Evolutionary conservation across 2,113 vertebrate species (phyloP).

Genomic region (Coturnix japonica): DNA sequence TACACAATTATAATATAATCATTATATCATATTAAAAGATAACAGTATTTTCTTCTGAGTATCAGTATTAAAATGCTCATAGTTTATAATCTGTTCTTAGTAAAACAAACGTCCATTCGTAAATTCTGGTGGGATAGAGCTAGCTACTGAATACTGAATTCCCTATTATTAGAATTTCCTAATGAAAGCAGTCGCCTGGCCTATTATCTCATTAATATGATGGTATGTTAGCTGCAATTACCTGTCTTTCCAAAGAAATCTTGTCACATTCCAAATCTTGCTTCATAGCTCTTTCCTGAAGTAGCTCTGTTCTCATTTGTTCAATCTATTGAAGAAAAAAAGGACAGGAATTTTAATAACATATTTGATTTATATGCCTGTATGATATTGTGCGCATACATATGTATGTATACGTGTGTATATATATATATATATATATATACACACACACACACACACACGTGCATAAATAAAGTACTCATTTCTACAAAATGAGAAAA

Average conservation of each 20-base stretch:
- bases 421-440: not conserved
- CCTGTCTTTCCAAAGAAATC: constrained; percentile 96
- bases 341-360: not conserved
- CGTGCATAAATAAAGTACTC: not conserved
- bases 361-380: not conserved
- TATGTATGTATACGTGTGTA: not conserved
- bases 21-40: not conserved
- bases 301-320: constrained; percentile 92
- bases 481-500: not conserved
- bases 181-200: not conserved
- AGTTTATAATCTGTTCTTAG: not conserved
- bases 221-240: constrained; percentile 58
- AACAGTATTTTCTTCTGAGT: not conserved
- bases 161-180: not conserved
- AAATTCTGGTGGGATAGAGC: not conserved
- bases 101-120: not conserved
- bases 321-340: constrained; percentile 86
- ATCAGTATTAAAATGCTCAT: not conserved
- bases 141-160: not conserved
- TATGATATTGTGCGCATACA: not conserved
- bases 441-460: too few relatives aligned
- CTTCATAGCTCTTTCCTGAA: constrained; percentile 91
- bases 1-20: not conserved
- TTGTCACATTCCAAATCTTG: constrained; percentile 98
- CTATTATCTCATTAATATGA: not conserved